Conservation (phyloP, 2,113 vertebrate genomes). For the Paramisgurnus dabryanus region DNA sequence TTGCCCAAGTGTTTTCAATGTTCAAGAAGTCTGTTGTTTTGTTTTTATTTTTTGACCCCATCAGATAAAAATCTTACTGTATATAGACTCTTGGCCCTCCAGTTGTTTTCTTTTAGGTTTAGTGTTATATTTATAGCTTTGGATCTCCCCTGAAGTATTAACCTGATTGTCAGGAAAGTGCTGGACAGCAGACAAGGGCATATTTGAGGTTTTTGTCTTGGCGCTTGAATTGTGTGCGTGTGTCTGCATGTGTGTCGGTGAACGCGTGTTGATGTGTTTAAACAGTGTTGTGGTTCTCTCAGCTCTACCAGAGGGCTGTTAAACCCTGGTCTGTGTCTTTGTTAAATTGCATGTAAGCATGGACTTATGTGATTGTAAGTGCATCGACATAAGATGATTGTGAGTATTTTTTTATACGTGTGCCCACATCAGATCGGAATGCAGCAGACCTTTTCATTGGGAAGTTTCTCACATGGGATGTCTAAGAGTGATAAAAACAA, state of each 20-base stretch:
- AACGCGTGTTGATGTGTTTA: slow-evolving; percentile 24
- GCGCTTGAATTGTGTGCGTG: slow-evolving; percentile 22
- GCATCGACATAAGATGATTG: background rate
- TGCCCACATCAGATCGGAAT: background rate
- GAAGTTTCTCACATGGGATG: too few species aligned
- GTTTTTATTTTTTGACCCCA: slow-evolving; percentile 42
- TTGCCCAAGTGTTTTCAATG: slow-evolving; percentile 12
- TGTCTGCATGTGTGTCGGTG: slow-evolving; percentile 17
- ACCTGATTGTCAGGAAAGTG: slow-evolving; percentile 39
- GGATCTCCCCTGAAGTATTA: slow-evolving; percentile 44
- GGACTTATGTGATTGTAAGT: background rate
- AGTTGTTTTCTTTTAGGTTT: slow-evolving; percentile 46
- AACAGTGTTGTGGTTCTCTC: slow-evolving; percentile 3
- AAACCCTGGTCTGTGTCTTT: slow-evolving; percentile 1
- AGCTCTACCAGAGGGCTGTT: background rate
- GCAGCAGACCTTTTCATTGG: background rate
- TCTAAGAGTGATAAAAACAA: background rate
- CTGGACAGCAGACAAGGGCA: slow-evolving; percentile 41
- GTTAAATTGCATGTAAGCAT: slow-evolving; percentile 9
- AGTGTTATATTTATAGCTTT: slow-evolving; percentile 50
- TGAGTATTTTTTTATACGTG: background rate
- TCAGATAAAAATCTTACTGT: slow-evolving; percentile 43
- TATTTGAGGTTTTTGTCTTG: slow-evolving; percentile 48
- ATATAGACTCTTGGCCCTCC: slow-evolving; percentile 34
- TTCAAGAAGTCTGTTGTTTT: slow-evolving; percentile 36